These are phyloP conservation scores for Drosophila antonietae DNA, from an alignment of 2,888 invertebrate species.

Conservation along the genomic window DNA sequence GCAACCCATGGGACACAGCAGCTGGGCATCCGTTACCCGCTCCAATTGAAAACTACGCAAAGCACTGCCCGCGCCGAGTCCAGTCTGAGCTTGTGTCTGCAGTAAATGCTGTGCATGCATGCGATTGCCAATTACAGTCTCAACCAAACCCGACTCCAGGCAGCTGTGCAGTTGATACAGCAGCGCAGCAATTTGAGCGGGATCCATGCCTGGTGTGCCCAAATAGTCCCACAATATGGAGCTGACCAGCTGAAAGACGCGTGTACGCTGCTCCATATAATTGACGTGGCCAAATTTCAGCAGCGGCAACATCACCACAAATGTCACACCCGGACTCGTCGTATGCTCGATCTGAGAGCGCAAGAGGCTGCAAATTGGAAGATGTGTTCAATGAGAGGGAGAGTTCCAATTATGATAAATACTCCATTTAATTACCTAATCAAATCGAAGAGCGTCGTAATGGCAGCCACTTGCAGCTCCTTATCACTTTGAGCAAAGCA, in stretches of 20 bases:
- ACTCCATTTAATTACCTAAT: conserved; percentile 85
- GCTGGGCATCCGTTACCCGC: conserved; percentile 81
- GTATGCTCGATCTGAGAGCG: conserved; percentile 84
- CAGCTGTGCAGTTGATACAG: conserved; percentile 92
- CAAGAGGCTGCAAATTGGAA: conserved; percentile 69
- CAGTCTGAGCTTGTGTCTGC: conserved; percentile 62
- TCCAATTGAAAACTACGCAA: conserved; percentile 81
- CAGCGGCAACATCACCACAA: conserved; percentile 89
- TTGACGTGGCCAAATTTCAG: conserved; percentile 88
- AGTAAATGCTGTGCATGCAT: conserved; percentile 82
- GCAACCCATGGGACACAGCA: conserved; percentile 80
- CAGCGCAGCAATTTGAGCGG: conserved; percentile 86
- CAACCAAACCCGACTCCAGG: conserved; percentile 87
- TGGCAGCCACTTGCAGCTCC: conserved; percentile 88
- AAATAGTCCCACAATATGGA: conserved; percentile 90
- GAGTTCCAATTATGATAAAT: rapidly evolving
- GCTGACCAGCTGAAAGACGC: conserved; percentile 88
- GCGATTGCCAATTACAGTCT: conserved; percentile 88
- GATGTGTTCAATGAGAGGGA: neutral
- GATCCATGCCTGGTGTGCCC: conserved; percentile 83
- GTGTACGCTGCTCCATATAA: conserved; percentile 88
- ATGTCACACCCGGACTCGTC: conserved; percentile 86
- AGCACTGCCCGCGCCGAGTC: conserved; percentile 32
- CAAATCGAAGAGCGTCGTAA: conserved; percentile 90
- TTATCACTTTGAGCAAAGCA: conserved; percentile 88